These are phyloP conservation scores for Dendrolimus punctatus DNA, from an alignment of 1,140 invertebrate species.

Conservation along the genomic window DNA sequence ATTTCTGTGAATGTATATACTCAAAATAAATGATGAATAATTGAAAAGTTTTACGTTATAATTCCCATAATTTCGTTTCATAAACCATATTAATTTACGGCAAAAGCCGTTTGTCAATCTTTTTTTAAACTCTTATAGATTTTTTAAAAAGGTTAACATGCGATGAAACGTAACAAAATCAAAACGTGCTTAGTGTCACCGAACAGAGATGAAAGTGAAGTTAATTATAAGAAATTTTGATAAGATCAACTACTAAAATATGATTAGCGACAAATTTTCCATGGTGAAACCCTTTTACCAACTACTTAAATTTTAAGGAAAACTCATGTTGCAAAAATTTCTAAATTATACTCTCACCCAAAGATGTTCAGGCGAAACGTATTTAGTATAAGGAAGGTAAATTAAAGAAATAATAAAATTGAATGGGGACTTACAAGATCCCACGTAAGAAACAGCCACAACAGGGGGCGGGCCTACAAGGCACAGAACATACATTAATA, in stretches of 20 bases:
- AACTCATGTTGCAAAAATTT: neutral
- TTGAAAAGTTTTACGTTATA: too few species aligned
- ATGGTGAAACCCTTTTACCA: conserved; percentile 4
- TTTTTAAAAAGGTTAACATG: too few species aligned
- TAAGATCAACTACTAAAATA: neutral
- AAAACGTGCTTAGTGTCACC: too few species aligned
- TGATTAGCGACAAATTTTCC: conserved; percentile 4
- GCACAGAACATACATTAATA: conserved; percentile 57
- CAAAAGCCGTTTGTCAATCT: too few species aligned
- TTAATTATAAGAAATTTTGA: neutral
- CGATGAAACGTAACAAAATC: too few species aligned
- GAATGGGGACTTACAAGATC: conserved; percentile 64
- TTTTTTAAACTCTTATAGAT: too few species aligned
- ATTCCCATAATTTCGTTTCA: too few species aligned
- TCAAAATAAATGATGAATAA: too few species aligned
- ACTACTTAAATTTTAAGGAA: conserved; percentile 8
- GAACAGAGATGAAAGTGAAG: too few species aligned
- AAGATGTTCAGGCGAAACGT: conserved; percentile 4
- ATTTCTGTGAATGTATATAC: too few species aligned
- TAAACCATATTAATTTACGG: too few species aligned
- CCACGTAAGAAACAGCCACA: conserved; percentile 70
- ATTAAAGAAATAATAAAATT: conserved; percentile 39
- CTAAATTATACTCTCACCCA: neutral
- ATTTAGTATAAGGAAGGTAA: too few species aligned
- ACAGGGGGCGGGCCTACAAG: conserved; percentile 64